A percentile compares a stretch with the other conserved stretches of the same genome.
phyloP scores from a whole-genome alignment of 2,888 invertebrate genomes.

The Tetranychus piercei region DNA sequence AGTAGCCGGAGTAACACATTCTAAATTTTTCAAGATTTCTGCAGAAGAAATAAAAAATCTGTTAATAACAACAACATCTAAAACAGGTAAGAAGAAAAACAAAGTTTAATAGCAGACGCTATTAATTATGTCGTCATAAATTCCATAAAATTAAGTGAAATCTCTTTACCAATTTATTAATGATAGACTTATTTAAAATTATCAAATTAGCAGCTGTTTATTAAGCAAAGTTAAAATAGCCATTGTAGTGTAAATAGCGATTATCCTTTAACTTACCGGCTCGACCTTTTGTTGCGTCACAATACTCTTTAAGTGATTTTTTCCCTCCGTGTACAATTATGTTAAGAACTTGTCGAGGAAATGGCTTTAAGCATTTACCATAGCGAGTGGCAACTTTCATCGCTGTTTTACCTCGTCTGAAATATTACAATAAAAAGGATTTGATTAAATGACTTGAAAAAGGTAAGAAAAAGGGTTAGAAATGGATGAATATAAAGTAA shows the following conservation, averaged over 20 bases:
- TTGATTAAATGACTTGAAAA: neutral
- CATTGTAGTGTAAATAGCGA: neutral
- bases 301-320: conserved; percentile 9
- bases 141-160: neutral
- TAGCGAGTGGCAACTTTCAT: neutral
- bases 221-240: neutral
- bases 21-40: conserved; percentile 1
- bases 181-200: neutral
- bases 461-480: too few species aligned
- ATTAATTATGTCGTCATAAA: neutral
- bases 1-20: neutral
- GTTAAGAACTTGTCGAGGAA: conserved; percentile 17
- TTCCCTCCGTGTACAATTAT: conserved; percentile 12
- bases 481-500: too few species aligned
- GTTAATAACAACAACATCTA: too few species aligned
- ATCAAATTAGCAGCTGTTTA: neutral
- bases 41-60: neutral
- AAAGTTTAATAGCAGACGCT: neutral
- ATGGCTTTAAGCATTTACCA: conserved; percentile 17
- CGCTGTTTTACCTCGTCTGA: neutral
- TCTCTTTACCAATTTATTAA: neutral
- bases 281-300: neutral
- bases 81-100: neutral
- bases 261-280: neutral
- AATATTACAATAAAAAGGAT: neutral